These are phyloP conservation scores for Tupaia tana DNA, from an alignment of 2,113 vertebrate genomes.

Conservation along the genomic window DNA sequence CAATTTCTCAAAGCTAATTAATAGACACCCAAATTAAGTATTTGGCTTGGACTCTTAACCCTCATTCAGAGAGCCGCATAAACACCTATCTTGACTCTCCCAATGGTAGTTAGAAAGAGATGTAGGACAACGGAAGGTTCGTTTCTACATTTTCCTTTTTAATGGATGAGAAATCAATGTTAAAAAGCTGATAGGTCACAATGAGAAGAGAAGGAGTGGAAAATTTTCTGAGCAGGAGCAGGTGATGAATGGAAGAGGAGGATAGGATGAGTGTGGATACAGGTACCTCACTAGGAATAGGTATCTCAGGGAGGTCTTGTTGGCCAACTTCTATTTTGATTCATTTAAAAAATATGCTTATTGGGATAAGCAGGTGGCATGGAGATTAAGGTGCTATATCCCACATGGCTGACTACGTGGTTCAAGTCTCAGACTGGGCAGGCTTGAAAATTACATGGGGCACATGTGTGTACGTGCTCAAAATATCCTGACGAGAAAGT, in stretches of 20 bases:
- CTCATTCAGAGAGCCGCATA: not conserved
- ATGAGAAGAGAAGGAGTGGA: not conserved
- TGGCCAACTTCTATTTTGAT: not conserved
- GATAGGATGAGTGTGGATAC: not conserved
- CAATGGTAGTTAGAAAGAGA: not conserved
- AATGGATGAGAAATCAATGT: not conserved
- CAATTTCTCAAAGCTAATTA: not conserved
- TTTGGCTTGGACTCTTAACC: not conserved
- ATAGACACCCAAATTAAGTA: not conserved
- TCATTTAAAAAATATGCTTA: not conserved
- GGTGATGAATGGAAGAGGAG: no score
- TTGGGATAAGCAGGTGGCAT: not conserved
- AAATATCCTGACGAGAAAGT: no score
- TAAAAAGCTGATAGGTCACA: not conserved
- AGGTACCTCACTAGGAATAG: not conserved
- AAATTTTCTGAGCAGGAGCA: not conserved
- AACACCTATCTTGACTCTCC: not conserved
- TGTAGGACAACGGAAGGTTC: not conserved
- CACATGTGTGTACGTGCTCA: no score
- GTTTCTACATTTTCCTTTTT: not conserved
- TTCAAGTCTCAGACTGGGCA: no score
- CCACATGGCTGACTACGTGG: no score
- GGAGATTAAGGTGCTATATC: no score
- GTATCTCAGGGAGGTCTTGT: not conserved
- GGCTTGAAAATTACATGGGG: no score